Base-by-base conservation (phyloP, 2,888 invertebrate species). In the Euzophera pinguis region DNA sequence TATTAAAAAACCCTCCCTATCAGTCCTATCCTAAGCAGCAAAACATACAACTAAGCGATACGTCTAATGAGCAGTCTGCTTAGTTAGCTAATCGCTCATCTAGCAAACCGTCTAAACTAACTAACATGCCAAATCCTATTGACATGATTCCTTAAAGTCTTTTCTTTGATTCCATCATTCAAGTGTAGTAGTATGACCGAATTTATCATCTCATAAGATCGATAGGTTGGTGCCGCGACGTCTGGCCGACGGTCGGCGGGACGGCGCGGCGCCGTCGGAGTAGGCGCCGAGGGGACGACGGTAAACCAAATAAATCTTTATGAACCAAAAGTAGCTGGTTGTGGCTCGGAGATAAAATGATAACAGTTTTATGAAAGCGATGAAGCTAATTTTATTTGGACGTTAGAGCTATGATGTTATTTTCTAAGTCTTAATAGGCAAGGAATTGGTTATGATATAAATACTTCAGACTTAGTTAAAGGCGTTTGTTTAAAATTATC, bases 211-310 rank as follows among this genome's bases (percentile, higher is more conserved):
- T 69, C 66, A 16, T 10, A 69, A 69, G 78, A 84, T 85, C 86
- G 76, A 85, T 84, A 74, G 71, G 56, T 63, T 60, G 58, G 60
- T 65, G 74, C 63, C 77, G 86, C 58, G 57, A 63, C 67, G 89
- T 87, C 89, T 87, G 84, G 60, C 75, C 78, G 85, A 53, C 85
- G 84, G 60, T 75, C 79, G 85, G 53, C 85, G 85, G 87, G 89
- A 86, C 88, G 67, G 84, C 79, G 66, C 78, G 88, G 79, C 87
- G 88, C 58, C 53, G 52, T 10, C 48, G 22, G 22, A 3, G 22
- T 59, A 60, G 81, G 85, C 89, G 88, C 84, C 88, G 64, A 56
- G 86, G 87, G 87, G 87, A 12, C 51, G 57, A 85, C 77, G 56
- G 42, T 57, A 47, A 60, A 59, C 55, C 65, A 67, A 69, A 78